phyloP scores from a whole-genome alignment of 2,113 vertebrate species.

The Piprites chloris region DNA sequence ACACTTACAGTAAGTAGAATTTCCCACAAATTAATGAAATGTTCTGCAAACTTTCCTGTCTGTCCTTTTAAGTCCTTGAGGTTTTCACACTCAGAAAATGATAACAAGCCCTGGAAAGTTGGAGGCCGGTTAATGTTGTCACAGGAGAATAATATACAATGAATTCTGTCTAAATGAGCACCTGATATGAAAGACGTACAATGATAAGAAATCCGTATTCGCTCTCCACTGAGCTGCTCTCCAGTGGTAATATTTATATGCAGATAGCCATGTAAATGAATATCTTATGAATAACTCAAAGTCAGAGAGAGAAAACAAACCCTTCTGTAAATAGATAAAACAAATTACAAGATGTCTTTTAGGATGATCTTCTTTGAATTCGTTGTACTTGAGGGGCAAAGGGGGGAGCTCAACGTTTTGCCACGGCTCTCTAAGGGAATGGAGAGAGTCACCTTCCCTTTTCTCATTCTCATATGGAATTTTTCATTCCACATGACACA shows the following conservation, averaged over 20 bases:
- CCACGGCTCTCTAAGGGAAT: neutral
- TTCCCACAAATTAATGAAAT: conserved; percentile 62
- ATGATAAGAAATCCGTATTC: conserved; percentile 37
- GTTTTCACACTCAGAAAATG: conserved; percentile 48
- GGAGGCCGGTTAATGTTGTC: conserved; percentile 34
- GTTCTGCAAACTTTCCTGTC: conserved; percentile 51
- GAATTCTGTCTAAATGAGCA: conserved; percentile 58
- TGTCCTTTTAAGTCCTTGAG: conserved; percentile 63
- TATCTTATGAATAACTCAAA: conserved; percentile 31
- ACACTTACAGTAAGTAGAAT: conserved; percentile 54
- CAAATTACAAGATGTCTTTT: conserved; percentile 43
- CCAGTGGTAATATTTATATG: conserved; percentile 40
- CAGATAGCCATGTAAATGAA: conserved; percentile 30
- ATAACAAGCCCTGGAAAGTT: conserved; percentile 49
- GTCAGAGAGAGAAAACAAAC: conserved; percentile 33
- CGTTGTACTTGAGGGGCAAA: neutral
- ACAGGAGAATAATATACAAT: conserved; percentile 57
- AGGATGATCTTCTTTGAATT: neutral
- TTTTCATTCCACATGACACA: neutral
- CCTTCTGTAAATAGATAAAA: conserved; percentile 48
- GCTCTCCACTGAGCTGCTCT: neutral
- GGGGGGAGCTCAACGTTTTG: neutral
- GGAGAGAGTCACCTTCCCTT: neutral
- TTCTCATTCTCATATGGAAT: neutral
- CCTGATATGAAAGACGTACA: conserved; percentile 30